phyloP scores from a whole-genome alignment of 2,113 vertebrate species.

The Brevimyrus niger region DNA sequence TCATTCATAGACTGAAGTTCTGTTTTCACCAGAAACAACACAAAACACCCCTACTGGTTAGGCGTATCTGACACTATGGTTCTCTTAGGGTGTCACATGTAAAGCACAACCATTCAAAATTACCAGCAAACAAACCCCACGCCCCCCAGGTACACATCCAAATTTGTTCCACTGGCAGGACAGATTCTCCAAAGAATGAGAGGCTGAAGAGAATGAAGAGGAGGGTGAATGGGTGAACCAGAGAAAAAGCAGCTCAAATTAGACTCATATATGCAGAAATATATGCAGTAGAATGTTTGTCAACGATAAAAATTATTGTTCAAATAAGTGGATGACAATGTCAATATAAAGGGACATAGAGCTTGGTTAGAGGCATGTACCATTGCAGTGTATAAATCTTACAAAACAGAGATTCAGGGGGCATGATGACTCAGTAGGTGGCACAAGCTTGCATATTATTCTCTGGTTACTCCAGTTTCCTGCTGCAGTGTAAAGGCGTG shows the following conservation, averaged over 20 bases:
- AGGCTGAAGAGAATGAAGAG: not conserved
- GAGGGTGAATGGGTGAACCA: not conserved
- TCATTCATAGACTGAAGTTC: not conserved
- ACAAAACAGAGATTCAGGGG: not conserved
- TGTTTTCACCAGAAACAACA: not conserved
- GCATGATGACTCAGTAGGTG: not conserved
- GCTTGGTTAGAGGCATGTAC: not conserved
- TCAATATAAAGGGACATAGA: not conserved
- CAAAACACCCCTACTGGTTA: not conserved
- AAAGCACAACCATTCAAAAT: not conserved
- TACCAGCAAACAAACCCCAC: not conserved
- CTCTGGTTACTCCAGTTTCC: not conserved
- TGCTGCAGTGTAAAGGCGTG: not conserved
- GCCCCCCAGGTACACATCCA: not conserved
- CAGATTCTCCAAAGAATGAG: not conserved
- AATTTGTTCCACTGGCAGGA: not conserved
- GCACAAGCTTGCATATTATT: not conserved
- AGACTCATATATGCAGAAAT: not conserved
- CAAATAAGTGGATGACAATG: not conserved
- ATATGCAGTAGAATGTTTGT: not conserved
- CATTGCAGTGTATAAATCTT: not conserved
- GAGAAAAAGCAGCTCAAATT: not conserved
- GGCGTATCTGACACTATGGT: not conserved
- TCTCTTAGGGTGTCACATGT: not conserved
- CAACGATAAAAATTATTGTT: not conserved